Evolutionary conservation across 2,113 vertebrate genomes (phyloP).

Genomic region (Astatoreochromis straeleni): DNA sequence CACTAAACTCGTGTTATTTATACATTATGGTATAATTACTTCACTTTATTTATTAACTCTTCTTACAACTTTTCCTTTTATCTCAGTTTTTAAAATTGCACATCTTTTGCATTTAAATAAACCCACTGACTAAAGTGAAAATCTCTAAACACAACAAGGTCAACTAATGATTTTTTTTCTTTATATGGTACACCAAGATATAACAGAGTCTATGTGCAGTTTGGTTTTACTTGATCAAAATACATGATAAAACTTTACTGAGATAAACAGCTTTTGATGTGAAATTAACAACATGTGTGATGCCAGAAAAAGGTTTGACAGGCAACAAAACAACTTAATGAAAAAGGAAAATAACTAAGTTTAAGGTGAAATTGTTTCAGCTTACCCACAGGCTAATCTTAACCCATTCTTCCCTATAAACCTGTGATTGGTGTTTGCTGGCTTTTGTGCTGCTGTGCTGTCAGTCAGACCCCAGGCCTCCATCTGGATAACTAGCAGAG

Average conservation of each 20-base stretch:
- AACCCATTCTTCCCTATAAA: background rate
- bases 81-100: background rate
- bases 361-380: background rate
- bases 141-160: background rate
- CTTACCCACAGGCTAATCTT: background rate
- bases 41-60: background rate
- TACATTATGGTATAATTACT: background rate
- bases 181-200: background rate
- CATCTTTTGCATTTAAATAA: background rate
- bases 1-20: background rate
- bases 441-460: background rate
- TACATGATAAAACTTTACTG: background rate
- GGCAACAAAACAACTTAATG: background rate
- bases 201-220: background rate
- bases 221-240: background rate
- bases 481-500: background rate
- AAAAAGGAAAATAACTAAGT: background rate
- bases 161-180: rapidly evolving
- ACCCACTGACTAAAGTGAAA: background rate
- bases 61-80: background rate
- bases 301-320: background rate
- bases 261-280: background rate
- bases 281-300: background rate
- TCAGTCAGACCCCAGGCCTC: background rate
- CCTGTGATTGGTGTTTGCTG: background rate